phyloP scores from a whole-genome alignment of 64 coral and sea anemone species.

The Montipora cactus region DNA sequence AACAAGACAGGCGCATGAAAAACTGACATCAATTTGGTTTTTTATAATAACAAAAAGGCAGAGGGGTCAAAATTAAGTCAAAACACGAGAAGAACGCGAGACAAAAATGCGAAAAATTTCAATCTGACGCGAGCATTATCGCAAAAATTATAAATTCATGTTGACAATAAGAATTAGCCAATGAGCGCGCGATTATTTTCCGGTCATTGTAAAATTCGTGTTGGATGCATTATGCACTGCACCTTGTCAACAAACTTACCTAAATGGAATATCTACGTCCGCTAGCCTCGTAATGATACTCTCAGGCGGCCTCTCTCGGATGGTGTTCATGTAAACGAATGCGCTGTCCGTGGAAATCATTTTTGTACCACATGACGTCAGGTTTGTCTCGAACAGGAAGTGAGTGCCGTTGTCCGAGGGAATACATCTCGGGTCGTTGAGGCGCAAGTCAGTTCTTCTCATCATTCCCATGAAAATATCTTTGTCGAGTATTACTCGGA shows the following conservation, averaged over 20 bases:
- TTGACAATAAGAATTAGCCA: no score
- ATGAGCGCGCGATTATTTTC: no score
- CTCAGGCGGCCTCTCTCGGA: constrained; percentile 67
- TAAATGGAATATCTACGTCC: constrained; percentile 80
- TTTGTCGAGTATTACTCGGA: constrained; percentile 57
- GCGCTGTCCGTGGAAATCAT: constrained; percentile 65
- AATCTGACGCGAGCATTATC: no score
- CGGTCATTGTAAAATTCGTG: no score
- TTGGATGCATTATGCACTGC: no score
- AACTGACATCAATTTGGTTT: no score
- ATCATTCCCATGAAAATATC: constrained; percentile 30
- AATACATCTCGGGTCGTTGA: constrained; percentile 70
- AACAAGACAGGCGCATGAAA: no score
- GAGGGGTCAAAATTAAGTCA: no score
- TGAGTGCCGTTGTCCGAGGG: constrained; percentile 70
- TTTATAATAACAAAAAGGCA: no score
- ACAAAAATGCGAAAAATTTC: no score
- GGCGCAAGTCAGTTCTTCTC: constrained; percentile 58
- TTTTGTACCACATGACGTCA: constrained; percentile 75
- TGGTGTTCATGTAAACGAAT: constrained; percentile 84
- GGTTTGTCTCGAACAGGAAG: constrained; percentile 60
- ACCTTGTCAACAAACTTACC: not conserved
- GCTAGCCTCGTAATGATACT: constrained; percentile 76
- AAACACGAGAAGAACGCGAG: no score
- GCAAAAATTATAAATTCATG: no score